phyloP scores from a whole-genome alignment of 2,797 vertebrate genomes.

The Ctenochaetus hawaiiensis region DNA sequence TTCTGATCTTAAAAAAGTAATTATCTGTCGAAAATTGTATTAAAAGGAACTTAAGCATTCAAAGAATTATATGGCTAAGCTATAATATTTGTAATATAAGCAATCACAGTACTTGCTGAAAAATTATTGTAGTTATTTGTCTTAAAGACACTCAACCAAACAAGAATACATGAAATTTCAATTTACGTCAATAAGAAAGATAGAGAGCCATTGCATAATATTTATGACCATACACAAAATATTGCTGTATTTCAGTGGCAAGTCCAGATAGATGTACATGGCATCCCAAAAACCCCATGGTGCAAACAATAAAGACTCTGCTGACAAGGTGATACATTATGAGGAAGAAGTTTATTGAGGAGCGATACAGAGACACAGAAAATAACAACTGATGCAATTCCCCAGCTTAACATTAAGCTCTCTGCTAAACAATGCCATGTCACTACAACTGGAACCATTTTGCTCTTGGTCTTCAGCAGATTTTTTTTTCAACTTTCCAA shows the following conservation, averaged over 20 bases:
- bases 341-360: conserved; percentile 85
- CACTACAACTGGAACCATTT: conserved; percentile 64
- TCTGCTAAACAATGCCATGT: conserved; percentile 70
- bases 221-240: not conserved
- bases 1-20: not conserved
- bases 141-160: not conserved
- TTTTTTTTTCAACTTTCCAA: conserved; percentile 38
- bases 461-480: conserved; percentile 54
- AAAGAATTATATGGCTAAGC: not conserved
- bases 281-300: rapidly evolving
- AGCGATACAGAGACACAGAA: conserved; percentile 85
- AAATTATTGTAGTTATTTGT: not conserved
- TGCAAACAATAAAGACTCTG: conserved; percentile 37
- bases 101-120: not conserved
- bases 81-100: not conserved
- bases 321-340: conserved; percentile 62
- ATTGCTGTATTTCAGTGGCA: not conserved
- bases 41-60: not conserved
- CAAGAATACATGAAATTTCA: not conserved
- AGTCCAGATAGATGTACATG: not conserved
- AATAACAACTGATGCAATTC: conserved; percentile 83
- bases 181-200: not conserved
- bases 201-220: not conserved
- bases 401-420: conserved; percentile 73
- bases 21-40: not conserved